phyloP scores from a whole-genome alignment of 2,113 vertebrate species.

The human (Homo sapiens) region GRCh38 chr6:146071001-146071500 shows the following conservation, averaged over 20 bases:
- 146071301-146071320: not conserved
- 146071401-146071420: not conserved
- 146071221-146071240: not conserved
- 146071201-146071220: not conserved
- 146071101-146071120: slow-evolving; percentile 46
- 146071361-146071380: not conserved
- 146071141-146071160: slow-evolving; percentile 57
- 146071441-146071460: not conserved
- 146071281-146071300: not conserved
- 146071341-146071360: not conserved
- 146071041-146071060: slow-evolving; percentile 30
- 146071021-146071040: not conserved
- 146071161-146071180: slow-evolving; percentile 59
- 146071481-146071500: not conserved
- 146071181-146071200: slow-evolving; percentile 12
- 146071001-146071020: not conserved
- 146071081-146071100: not conserved
- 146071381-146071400: not conserved
- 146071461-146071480: not conserved
- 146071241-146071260: not conserved
- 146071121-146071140: slow-evolving; percentile 21
- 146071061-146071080: slow-evolving; percentile 45
- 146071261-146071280: not conserved
- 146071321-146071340: not conserved
- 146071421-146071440: not conserved